Evolutionary conservation across 1,140 invertebrate species (phyloP).

Genomic region (Armadillidium nasatum): DNA sequence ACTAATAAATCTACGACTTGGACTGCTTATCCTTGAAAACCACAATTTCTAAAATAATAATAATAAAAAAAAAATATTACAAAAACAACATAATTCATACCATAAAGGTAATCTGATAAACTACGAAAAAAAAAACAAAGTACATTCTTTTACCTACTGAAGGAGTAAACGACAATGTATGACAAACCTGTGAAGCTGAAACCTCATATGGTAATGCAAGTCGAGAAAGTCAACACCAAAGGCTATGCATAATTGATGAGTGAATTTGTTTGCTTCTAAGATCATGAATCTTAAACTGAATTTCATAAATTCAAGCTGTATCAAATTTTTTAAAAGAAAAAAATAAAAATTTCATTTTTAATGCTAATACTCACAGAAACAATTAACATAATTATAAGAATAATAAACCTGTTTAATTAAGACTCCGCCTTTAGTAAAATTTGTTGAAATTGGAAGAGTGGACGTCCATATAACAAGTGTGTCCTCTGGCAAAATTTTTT

Average conservation of each 20-base stretch:
- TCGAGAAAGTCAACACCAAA: constrained; percentile 22
- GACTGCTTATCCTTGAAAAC: too few species aligned
- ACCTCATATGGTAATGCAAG: constrained; percentile 30
- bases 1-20: too few species aligned
- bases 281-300: constrained; percentile 22
- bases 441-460: constrained; percentile 14
- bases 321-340: not conserved
- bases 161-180: too few species aligned
- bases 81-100: too few species aligned
- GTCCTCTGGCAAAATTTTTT: not conserved
- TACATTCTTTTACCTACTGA: too few species aligned
- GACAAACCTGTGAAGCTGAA: constrained; percentile 25
- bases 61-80: too few species aligned
- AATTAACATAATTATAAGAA: not conserved
- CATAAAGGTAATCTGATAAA: too few species aligned
- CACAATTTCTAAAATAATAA: too few species aligned
- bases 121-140: too few species aligned
- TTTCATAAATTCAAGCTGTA: constrained; percentile 28
- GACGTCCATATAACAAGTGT: constrained; percentile 21
- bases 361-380: not conserved
- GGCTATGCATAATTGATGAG: constrained; percentile 12
- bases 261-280: constrained; percentile 23
- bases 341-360: not conserved
- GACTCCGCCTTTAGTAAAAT: constrained; percentile 9
- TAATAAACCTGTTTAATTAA: constrained; percentile 17